Base-by-base conservation (phyloP, 1,140 invertebrate species). In the Cecropterus lyciades region DNA sequence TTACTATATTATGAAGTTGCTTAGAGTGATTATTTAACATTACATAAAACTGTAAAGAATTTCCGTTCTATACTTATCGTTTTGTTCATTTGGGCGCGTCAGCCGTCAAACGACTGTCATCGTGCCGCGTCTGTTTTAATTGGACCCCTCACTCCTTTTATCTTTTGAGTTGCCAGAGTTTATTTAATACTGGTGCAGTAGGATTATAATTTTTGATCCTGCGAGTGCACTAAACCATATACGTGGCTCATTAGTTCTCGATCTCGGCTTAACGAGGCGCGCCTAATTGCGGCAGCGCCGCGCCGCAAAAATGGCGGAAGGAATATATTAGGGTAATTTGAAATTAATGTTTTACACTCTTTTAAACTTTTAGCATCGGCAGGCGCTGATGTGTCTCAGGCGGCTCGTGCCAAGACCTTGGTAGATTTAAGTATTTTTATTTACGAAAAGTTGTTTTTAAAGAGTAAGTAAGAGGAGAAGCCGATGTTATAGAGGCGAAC, bases 171-270 rank as follows among this genome's bases (percentile, higher is more conserved):
- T 33, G 9, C n/a, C 10, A 0, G 40, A 48, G 77, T 48, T 76
- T 66, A 68, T 20, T 24, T 59, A 51, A 72, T 1, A 52, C 15
- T 72, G 76, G 76, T 60, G 46, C 45, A 45, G 40, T 46, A 51
- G 68, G 75, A 80, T 81, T 79, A 84, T 81, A 84, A 80, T 81
- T 83, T 84, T 81, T 84, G 79, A 80, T 84, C 77, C 77, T 80
- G 69, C 55, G 66, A 78, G 73, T 84, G 77, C 74, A 84, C 75
- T 82, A 83, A 80, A 79, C 75, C 81, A 79, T 85, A 82, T 81
- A 81, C 80, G 78, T 79, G 82, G 85, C 79, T 85, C 84, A 85
- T 88, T 86, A 86, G 84, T 75, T 85, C 80, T 82, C 84, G 84
- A 84, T 88, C 81, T 80, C 75, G 71, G 76, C 63, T 80, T 79